Base-by-base conservation (phyloP, 2,888 invertebrate species). In the Tiphia femorata region DNA sequence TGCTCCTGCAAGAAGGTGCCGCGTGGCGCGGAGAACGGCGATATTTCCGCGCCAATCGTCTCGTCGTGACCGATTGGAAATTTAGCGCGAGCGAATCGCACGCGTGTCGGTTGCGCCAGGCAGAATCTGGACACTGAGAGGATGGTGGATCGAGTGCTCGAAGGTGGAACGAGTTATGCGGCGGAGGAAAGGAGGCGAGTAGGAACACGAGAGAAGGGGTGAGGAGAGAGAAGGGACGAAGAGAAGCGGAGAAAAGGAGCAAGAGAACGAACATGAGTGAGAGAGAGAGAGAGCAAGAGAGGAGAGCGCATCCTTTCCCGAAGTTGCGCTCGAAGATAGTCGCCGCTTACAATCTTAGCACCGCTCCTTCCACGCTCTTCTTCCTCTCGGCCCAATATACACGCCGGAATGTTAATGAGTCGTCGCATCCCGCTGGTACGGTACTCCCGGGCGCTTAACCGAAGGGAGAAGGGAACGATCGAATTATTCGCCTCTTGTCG, bases 351-450 rank as follows among this genome's bases (percentile, higher is more conserved):
- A n/a, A n/a, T 54, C 40, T 43, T 48, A 40, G 21, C 59, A 49
- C 19, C 30, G 48, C 33, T 14, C 16, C 14, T 17, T 10, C 14
- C 37, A 17, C 47, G n/a, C n/a, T n/a, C 52, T 58, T 60, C 49
- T 46, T 56, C 27, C n/a, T 25, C 47, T 47, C 38, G 46, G 10
- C 17, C 48, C 53, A 49, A 67, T 64, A 64, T 63, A 62, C 64
- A 64, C 60, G 52, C 49, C 52, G 70, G 70, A 71, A 73, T 70
- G 66, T 73, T 73, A 73, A 73, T 71, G 60, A 73, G 63, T 58
- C 53, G 55, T 57, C 58, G 64, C 48, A 60, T 66, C 53, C 33
- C 30, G 38, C 49, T n/a, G n/a, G 30, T 29, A 27, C 50, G 21
- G 38, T 14, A 16, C 23, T 38, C 12, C 5, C 48, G 44, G 25